Evolutionary conservation across 1,140 invertebrate genomes (phyloP), one percentile per base, ranked within the genome.

Genomic region (Zaprionus vittiger): DNA sequence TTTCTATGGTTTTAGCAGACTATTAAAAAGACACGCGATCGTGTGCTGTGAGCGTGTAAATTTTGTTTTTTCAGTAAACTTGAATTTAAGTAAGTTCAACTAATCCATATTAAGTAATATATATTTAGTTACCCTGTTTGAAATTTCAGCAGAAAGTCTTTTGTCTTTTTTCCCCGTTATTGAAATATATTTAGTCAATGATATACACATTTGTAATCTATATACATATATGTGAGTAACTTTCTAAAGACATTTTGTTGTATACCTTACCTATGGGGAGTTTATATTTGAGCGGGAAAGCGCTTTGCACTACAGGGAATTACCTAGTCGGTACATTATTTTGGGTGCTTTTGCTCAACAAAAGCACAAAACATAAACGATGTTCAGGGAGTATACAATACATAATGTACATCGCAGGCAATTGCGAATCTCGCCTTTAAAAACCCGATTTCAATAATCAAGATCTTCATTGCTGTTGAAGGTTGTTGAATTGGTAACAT

Each of bases 391-490:
- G 15, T 38, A 31, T 5, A 54, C 15, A 14, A 31, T 20, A 26
- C 9, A 57, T 47, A 44, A 31, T 15, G 11, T 11, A 52, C 47
- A 14, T 52, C 9, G 20, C 20, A 52, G 2, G 12, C 20, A 24
- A 20, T 5, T 52, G 47, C 47, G 11, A 72, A 72, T 34, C 5
- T 52, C 55, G 61, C n/a, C 28, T 76, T 72, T 76, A 76, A 72
- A 76, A 60, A 22, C 55, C 22, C 22, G 11, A 47, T 55, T 17
- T 9, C 9, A 34, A 60, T 26, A n/a, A 14, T 31, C 1, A 20
- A 65, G 28, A 17, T 44, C 41, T 60, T 76, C 68, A 76, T 76
- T 76, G 61, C 68, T 76, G 61, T 59, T 54, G 26, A 34, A 34
- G 68, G 41, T 41, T 49, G 52, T 38, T 34, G 14, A 41, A 55